Percentiles rank a stretch among this genome's conserved stretches.
Evolutionary conservation across 2,888 invertebrate species (phyloP).

Genomic region (Diplazon laetatorius): DNA sequence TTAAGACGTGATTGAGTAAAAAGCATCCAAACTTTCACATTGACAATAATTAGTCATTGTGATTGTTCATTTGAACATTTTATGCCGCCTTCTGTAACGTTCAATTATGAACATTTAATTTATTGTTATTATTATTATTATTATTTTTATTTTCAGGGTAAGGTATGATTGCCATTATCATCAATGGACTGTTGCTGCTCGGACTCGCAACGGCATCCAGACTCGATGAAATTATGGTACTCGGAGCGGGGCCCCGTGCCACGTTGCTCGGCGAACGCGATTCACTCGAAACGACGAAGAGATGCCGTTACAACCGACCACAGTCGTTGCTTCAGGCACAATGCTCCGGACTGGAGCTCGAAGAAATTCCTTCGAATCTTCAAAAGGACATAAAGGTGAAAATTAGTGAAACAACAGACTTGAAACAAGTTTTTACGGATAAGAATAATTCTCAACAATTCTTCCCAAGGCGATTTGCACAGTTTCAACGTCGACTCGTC

Average conservation of each 20-base stretch:
- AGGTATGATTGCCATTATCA: conserved; percentile 65
- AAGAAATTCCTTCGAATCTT: conserved; percentile 83
- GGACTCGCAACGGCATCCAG: conserved; percentile 60
- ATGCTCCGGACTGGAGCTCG: conserved; percentile 83
- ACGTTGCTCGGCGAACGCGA: conserved; percentile 71
- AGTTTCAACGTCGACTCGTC: no score
- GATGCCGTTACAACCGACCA: conserved; percentile 84
- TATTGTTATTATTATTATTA: not conserved
- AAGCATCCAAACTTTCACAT: no score
- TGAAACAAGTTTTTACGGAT: no score
- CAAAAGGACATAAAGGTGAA: conserved; percentile 84
- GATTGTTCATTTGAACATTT: not conserved
- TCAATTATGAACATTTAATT: not conserved
- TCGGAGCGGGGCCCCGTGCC: conserved; percentile 64
- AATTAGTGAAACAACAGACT: not conserved
- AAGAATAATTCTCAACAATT: no score
- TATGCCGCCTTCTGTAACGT: not conserved
- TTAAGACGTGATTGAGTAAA: no score
- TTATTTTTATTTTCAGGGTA: conserved; percentile 44
- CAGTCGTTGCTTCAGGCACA: conserved; percentile 84
- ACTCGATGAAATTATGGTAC: conserved; percentile 53
- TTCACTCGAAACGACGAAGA: conserved; percentile 63
- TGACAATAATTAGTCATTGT: no score
- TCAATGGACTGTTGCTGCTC: conserved; percentile 70
- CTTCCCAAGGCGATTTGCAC: no score